Evolutionary conservation across 2,113 vertebrate species (phyloP), one percentile per base, ranked within the genome.

Genomic region (Cavia porcellus): DNA sequence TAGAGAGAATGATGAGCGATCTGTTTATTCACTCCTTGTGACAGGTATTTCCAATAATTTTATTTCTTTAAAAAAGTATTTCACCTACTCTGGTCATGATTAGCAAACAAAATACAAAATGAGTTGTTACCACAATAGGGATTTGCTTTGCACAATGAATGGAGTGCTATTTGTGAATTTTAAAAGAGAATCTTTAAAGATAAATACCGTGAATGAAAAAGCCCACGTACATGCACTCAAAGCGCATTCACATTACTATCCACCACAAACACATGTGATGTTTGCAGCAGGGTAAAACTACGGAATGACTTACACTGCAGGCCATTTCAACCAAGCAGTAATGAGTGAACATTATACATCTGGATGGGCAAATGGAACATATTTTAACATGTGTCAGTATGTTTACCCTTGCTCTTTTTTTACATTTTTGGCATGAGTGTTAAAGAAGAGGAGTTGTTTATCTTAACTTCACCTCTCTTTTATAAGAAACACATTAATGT

Each of bases 311-410:
- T 83, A 93, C 2, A 1, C 11, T 77, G 72, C 2, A 74, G 24
- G 20, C 84, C 85, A 97, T 94, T 92, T 52, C 35, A 94, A 70
- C 42, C 0, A 13, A 38, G 61, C 38, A 92, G 92, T 94, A 97
- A 92, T 87, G 68, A 74, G 19, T 64, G 47, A 92, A 66, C 62
- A 15, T 81, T 88, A 85, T 35, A 77, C n/a, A 89, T 92, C 57
- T 88, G 95, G 68, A 57, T 92, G 97, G 98, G 96, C 50, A n/a
- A 98, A 97, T 88, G 90, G 84, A 35, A 86, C 96, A 84, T 89
- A 94, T 89, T 87, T 92, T 89, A 97, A 45, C 85, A 95, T 90
- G 68, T 82, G 96, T 81, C 75, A 97, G 93, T 12, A 45, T 92
- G 91, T 97, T 4, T 13, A 32, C 11, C 81, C 75, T 17, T 5